Conservation (phyloP, 2,888 invertebrate species). For the Crematogaster levior region DNA sequence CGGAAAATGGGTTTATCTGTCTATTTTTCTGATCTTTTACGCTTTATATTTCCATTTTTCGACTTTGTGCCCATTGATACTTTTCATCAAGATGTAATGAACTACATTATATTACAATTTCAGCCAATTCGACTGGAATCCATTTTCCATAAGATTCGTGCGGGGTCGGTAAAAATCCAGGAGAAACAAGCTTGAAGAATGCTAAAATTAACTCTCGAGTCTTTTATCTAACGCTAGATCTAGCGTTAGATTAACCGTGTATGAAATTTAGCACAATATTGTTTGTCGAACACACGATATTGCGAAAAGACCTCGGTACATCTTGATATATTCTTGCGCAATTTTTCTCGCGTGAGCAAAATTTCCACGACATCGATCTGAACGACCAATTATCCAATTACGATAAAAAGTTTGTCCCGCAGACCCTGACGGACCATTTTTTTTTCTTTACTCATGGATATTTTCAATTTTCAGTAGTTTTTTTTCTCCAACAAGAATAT, state of each 20-base stretch:
- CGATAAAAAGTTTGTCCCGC: background rate
- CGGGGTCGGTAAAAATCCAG: no score
- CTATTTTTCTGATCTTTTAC: no score
- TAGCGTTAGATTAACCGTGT: background rate
- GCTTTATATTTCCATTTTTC: no score
- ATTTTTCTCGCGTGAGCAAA: conserved; percentile 45
- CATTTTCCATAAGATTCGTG: no score
- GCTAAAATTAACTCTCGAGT: background rate
- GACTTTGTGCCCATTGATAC: no score
- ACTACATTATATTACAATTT: no score
- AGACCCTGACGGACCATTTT: background rate
- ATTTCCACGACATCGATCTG: conserved; percentile 39
- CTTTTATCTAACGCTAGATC: background rate
- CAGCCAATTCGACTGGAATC: no score
- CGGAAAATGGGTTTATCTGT: no score
- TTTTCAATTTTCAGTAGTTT: background rate
- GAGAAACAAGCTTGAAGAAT: background rate
- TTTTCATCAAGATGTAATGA: no score
- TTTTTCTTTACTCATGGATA: background rate
- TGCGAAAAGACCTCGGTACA: background rate
- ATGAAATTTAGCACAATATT: background rate
- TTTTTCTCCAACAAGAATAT: background rate
- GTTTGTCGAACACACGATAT: background rate
- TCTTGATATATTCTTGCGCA: conserved; percentile 23
- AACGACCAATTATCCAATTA: conserved; percentile 36